phyloP scores from a whole-genome alignment of 2,888 invertebrate genomes.

The Leptura quadrifasciata region DNA sequence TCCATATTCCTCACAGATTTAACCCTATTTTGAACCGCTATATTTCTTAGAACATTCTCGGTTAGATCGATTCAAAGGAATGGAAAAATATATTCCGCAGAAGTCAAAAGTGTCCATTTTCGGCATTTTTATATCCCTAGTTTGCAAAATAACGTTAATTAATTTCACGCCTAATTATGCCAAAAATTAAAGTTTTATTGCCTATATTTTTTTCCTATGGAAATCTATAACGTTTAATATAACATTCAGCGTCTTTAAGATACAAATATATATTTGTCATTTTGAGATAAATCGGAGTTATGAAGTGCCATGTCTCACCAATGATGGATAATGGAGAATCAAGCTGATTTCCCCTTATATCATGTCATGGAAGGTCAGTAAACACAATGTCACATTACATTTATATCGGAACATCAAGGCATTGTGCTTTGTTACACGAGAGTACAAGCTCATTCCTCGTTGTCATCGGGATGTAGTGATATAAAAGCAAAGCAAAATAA shows the following conservation, averaged over 20 bases:
- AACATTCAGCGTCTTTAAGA: neutral
- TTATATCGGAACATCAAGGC: conserved; percentile 29
- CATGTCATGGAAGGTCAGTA: conserved; percentile 29
- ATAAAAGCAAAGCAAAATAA: conserved; percentile 9
- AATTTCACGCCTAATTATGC: too few species aligned
- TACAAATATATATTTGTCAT: conserved; percentile 11
- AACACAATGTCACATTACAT: conserved; percentile 38
- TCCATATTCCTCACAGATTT: too few species aligned
- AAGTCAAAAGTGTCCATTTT: too few species aligned
- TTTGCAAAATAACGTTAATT: too few species aligned
- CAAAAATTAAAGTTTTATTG: too few species aligned
- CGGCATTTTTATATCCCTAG: too few species aligned
- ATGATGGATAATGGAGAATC: conserved; percentile 30
- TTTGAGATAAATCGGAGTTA: conserved; percentile 8
- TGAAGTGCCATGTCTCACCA: conserved; percentile 4
- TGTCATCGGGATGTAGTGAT: conserved; percentile 10
- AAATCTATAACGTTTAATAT: neutral
- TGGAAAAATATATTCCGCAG: too few species aligned
- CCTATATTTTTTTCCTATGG: too few species aligned
- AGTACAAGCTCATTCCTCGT: conserved; percentile 22
- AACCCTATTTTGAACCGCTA: too few species aligned
- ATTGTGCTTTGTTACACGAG: conserved; percentile 31
- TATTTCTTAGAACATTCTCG: too few species aligned
- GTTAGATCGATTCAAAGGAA: too few species aligned
- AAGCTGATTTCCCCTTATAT: conserved; percentile 26